Evolutionary conservation across 2,888 invertebrate species (phyloP), one percentile per base, ranked within the genome.

Genomic region (Dynastes tityus): DNA sequence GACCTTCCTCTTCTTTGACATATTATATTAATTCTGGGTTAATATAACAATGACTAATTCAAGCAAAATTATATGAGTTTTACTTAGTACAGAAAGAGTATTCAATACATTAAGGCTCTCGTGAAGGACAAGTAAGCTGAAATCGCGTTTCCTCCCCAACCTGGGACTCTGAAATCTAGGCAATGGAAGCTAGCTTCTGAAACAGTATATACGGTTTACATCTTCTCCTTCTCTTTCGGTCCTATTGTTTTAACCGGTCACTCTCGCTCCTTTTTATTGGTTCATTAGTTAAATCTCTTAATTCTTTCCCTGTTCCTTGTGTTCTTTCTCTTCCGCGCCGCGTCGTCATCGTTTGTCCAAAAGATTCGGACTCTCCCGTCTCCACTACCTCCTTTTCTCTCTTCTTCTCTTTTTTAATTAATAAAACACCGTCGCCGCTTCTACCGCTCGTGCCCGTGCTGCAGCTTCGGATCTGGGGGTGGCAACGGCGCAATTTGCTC

Each of bases 401-500:
- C 37, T 22, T 37, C 77, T 45, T 51, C 61, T 73, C 76, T 82
- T 83, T 83, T 83, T 83, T 83, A 84, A 83, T 83, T 83, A 83
- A 84, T 83, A 84, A 83, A 83, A 83, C 82, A 80, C 81, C 81
- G 84, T 79, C 22, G 22, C 22, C 3, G 55, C 55, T 22, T 6
- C 22, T 58, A 16, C 8, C 8, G 16, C n/a, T 16, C 55, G 55
- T 58, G 71, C 63, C 58, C 45, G 45, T 11, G 40, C 68, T 51
- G 51, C 51, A 68, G 68, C 70, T 67, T 22, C 22, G 49, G 73
- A 51, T 77, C 80, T 79, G 76, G 32, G 32, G 32, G 5, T 5
- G 77, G 78, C 79, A 8, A 78, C 71, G 81, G 81, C 82, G 81
- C 83, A 83, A 83, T 83, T 83, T 83, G 84, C 83, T 82, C 83